phyloP scores from a whole-genome alignment of 2,113 vertebrate species.

The Okapia johnstoni region DNA sequence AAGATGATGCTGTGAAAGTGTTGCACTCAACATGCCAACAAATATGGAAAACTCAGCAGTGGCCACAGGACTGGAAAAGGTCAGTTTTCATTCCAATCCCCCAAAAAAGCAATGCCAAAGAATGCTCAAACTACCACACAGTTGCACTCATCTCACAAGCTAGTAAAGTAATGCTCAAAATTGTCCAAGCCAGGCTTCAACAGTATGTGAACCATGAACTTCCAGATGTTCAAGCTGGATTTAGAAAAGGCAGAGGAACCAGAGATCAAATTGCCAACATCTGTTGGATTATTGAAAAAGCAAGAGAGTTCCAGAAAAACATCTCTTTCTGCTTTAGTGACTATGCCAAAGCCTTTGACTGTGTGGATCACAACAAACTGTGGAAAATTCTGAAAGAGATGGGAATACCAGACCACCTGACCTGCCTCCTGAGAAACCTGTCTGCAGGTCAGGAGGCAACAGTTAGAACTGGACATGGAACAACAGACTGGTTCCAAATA shows the following conservation, averaged over 20 bases:
- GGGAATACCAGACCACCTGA: not conserved
- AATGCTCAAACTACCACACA: too few relatives aligned
- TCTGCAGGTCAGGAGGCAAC: not conserved
- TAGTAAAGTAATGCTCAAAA: too few relatives aligned
- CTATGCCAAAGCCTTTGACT: not conserved
- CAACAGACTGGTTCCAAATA: not conserved
- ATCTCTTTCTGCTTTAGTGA: not conserved
- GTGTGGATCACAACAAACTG: not conserved
- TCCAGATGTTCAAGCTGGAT: not conserved
- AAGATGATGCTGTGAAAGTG: not conserved
- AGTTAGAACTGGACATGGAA: not conserved
- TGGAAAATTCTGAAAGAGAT: not conserved
- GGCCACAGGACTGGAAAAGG: not conserved
- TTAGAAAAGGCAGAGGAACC: not conserved
- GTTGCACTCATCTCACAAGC: too few relatives aligned
- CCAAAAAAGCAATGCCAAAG: too few relatives aligned
- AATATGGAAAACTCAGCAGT: not conserved
- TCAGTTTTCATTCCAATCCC: not conserved
- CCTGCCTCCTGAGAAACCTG: not conserved
- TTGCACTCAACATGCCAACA: not conserved
- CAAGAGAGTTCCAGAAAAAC: not conserved
- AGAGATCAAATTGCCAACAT: not conserved
- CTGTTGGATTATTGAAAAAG: accelerated
- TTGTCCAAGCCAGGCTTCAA: not conserved
- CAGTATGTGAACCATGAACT: accelerated